Percentiles rank a stretch among this genome's conserved stretches.
Conservation (phyloP, 92 coral and sea anemone species). For the Montipora capitata region DNA sequence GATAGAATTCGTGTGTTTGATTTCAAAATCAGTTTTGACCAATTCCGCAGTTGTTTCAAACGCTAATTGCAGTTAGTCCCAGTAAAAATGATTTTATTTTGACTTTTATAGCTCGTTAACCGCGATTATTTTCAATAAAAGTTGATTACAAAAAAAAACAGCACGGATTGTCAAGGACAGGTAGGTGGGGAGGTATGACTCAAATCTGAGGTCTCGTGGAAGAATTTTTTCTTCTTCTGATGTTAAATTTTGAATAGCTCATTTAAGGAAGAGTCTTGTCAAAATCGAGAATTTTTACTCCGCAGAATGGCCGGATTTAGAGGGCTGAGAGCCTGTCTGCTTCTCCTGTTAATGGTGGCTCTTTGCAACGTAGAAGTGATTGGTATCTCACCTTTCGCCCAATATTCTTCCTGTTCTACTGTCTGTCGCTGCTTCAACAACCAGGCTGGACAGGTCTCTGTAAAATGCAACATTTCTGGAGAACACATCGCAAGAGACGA, state of each 20-base stretch:
- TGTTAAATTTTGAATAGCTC: no score
- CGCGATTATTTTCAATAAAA: no score
- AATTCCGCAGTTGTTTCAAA: not conserved
- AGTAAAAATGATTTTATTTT: no score
- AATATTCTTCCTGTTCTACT: constrained; percentile 13
- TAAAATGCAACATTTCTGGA: constrained; percentile 8
- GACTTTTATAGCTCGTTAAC: no score
- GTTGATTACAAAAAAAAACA: no score
- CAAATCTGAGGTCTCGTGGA: no score
- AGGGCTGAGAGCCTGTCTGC: not conserved
- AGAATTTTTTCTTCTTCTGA: not conserved
- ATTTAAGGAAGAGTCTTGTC: no score
- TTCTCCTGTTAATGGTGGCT: not conserved
- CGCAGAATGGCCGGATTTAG: not conserved
- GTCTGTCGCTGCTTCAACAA: constrained; percentile 16
- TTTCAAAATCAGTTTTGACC: not conserved
- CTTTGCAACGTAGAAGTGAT: not conserved
- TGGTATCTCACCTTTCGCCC: not conserved
- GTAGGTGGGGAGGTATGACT: not conserved
- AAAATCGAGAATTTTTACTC: not conserved
- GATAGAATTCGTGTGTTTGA: not conserved
- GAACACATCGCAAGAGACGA: not conserved
- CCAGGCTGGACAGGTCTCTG: constrained; percentile 4
- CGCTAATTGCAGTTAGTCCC: not conserved
- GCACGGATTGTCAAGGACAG: no score